phyloP scores from a whole-genome alignment of 2,113 vertebrate genomes.

The Pedetes capensis region DNA sequence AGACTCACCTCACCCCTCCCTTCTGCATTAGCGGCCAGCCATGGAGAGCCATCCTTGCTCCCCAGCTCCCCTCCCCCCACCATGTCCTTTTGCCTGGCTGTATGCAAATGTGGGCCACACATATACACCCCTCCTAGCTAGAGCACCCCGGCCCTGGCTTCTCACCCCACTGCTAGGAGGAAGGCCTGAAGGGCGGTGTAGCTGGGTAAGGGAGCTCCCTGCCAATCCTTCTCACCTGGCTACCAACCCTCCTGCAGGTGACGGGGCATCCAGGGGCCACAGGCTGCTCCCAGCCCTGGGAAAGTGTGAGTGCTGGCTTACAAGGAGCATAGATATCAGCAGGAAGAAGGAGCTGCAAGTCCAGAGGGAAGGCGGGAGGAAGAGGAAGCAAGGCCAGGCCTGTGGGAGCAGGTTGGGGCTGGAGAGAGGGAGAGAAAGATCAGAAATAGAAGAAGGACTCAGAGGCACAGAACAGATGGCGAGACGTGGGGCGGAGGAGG shows the following conservation, averaged over 20 bases:
- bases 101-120: too few relatives aligned
- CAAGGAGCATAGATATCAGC: not conserved
- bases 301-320: not conserved
- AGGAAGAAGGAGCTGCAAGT: not conserved
- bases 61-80: not conserved
- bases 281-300: not conserved
- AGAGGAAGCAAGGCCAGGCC: not conserved
- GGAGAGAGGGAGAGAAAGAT: conserved; percentile 34
- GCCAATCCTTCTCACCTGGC: too few relatives aligned
- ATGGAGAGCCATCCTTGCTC: accelerated
- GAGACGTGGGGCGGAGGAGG: not conserved
- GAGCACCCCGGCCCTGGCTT: not conserved
- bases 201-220: not conserved
- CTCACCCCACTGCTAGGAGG: not conserved
- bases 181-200: not conserved
- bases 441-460: conserved; percentile 48
- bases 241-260: not conserved
- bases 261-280: not conserved
- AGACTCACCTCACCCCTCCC: not conserved
- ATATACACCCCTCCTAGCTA: too few relatives aligned
- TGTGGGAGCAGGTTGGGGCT: conserved; percentile 49
- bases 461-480: conserved; percentile 57
- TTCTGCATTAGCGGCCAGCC: not conserved
- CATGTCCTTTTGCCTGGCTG: not conserved
- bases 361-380: not conserved